Evolutionary conservation across 2,888 invertebrate species (phyloP).

Genomic region (Pseudococcus viburni): DNA sequence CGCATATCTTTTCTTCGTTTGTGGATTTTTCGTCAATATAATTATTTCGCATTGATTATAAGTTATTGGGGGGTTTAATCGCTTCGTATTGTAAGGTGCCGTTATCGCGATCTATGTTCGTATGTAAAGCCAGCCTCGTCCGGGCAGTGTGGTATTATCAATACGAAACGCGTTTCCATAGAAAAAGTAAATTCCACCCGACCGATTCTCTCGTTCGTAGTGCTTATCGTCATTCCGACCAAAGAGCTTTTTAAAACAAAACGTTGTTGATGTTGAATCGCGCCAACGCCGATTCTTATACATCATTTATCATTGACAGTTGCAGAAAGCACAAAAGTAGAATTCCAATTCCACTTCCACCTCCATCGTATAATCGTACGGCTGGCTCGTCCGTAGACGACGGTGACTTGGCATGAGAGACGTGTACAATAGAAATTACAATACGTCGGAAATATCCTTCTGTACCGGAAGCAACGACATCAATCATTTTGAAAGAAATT

Average conservation of each 20-base stretch:
- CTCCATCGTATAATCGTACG: not conserved
- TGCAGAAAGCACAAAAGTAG: not conserved
- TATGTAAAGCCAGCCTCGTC: not conserved
- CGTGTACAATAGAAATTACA: slow-evolving; percentile 13
- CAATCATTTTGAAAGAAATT: slow-evolving; percentile 46
- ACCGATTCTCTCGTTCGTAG: not conserved
- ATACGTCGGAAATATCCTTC: slow-evolving; percentile 12
- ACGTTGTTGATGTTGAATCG: not conserved
- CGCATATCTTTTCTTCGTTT: not conserved
- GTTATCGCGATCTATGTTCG: not conserved
- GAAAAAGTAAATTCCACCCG: not conserved
- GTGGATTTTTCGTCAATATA: too few species aligned
- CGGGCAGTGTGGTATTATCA: not conserved
- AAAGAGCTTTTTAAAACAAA: slow-evolving; percentile 25
- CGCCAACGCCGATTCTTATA: not conserved
- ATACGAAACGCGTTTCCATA: not conserved
- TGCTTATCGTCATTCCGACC: not conserved
- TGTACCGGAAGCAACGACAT: not conserved
- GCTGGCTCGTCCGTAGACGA: not conserved
- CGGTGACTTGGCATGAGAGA: not conserved
- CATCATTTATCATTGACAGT: slow-evolving; percentile 48
- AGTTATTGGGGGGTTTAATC: too few species aligned
- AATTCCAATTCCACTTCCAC: not conserved
- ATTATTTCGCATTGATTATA: too few species aligned
- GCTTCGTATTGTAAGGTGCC: too few species aligned